These are phyloP conservation scores for Hofmannophila pseudospretella DNA, from an alignment of 2,888 invertebrate genomes.

Conservation along the genomic window DNA sequence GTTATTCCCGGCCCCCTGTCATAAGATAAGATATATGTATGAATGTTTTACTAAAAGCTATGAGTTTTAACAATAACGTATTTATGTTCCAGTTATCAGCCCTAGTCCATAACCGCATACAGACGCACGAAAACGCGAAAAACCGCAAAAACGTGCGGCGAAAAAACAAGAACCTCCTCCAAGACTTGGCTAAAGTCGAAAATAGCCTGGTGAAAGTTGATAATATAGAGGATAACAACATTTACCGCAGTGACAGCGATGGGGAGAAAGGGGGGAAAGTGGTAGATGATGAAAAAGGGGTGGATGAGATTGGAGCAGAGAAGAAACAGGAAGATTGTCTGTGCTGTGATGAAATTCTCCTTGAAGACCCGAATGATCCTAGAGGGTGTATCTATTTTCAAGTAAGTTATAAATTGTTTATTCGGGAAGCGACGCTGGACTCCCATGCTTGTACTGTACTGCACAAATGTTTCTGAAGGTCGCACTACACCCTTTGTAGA, in stretches of 20 bases:
- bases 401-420: too few species aligned
- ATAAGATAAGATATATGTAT: too few species aligned
- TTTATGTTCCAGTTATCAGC: slow-evolving; percentile 12
- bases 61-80: too few species aligned
- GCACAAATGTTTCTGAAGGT: too few species aligned
- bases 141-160: slow-evolving; percentile 31
- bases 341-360: slow-evolving; percentile 38
- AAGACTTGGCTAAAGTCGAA: slow-evolving; percentile 41
- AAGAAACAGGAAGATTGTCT: slow-evolving; percentile 34
- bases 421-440: too few species aligned
- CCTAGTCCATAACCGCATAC: slow-evolving; percentile 10
- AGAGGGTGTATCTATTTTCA: slow-evolving; percentile 81
- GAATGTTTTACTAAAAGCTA: too few species aligned
- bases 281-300: slow-evolving; percentile 8
- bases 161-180: slow-evolving; percentile 50
- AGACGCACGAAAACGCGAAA: slow-evolving; percentile 16
- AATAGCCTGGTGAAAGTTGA: slow-evolving; percentile 34
- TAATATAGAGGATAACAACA: slow-evolving; percentile 28
- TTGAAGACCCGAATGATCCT: slow-evolving; percentile 70
- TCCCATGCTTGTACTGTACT: too few species aligned
- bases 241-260: slow-evolving; percentile 22
- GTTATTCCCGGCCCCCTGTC: too few species aligned
- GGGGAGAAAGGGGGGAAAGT: slow-evolving; percentile 11
- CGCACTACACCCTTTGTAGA: too few species aligned
- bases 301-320: too few species aligned